Conservation (phyloP, 2,888 invertebrate species). For the Mimachlamys varia region DNA sequence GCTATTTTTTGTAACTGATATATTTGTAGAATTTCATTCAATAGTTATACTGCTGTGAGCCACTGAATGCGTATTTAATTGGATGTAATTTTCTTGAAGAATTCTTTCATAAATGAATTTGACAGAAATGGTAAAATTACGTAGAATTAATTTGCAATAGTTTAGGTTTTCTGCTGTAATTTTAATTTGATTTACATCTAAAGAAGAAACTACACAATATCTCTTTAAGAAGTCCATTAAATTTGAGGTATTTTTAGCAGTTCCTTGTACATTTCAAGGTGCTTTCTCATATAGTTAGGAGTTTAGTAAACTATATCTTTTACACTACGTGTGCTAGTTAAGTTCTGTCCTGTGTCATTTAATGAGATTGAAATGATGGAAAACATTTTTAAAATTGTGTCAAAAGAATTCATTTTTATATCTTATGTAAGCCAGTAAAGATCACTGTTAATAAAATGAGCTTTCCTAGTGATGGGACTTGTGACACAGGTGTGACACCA, state of each 20-base stretch:
- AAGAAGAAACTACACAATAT: background rate
- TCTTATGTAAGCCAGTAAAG: no score
- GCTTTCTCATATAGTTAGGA: background rate
- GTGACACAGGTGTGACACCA: background rate
- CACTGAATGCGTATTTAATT: background rate
- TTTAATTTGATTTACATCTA: background rate
- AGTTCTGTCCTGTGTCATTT: background rate
- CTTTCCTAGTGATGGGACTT: background rate
- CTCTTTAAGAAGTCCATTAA: background rate
- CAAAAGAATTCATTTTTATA: no score
- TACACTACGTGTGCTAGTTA: background rate
- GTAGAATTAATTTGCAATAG: background rate
- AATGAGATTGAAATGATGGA: background rate
- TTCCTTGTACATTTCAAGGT: background rate
- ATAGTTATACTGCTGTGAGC: background rate
- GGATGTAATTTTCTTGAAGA: background rate
- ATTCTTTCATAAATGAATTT: background rate
- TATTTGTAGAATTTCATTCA: background rate
- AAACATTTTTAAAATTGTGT: background rate
- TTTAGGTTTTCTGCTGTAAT: background rate
- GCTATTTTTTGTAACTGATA: background rate
- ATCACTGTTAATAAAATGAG: background rate
- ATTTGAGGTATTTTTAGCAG: conserved; percentile 17
- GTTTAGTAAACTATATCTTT: background rate
- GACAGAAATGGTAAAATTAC: background rate